A percentile compares a stretch with the other conserved stretches of the same genome.
These are phyloP conservation scores for Crocidura indochinensis DNA, from an alignment of 2,797 vertebrate species.

Conservation along the genomic window DNA sequence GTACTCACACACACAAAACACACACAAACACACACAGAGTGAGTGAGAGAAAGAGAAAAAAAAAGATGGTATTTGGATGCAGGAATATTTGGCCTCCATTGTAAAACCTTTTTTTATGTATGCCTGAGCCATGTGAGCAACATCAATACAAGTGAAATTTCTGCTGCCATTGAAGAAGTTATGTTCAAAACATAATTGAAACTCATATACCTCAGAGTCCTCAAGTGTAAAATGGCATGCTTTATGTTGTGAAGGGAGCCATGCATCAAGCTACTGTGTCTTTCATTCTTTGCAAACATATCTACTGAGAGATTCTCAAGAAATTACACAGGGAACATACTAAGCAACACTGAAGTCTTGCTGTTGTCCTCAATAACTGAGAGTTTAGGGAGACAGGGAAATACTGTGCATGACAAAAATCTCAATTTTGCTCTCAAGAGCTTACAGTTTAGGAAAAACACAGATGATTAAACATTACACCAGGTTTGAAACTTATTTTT, in stretches of 20 bases:
- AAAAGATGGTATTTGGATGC: conserved; percentile 47
- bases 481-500: conserved; percentile 41
- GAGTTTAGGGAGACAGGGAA: not conserved
- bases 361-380: no score
- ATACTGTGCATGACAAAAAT: conserved; percentile 2
- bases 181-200: conserved; percentile 17
- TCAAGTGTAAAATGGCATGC: not conserved
- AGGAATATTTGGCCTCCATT: conserved; percentile 48
- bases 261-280: not conserved
- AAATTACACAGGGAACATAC: no score
- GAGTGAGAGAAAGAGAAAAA: not conserved
- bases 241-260: not conserved
- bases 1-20: no score
- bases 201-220: conserved; percentile 1
- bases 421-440: not conserved
- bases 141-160: conserved; percentile 41
- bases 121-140: conserved; percentile 33
- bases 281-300: conserved; percentile 27
- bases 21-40: no score
- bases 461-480: not conserved
- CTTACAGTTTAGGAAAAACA: not conserved
- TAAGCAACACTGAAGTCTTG: no score
- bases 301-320: not conserved
- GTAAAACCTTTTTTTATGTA: conserved; percentile 56
- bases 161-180: not conserved